Base-by-base conservation (phyloP, 2,888 invertebrate species). In the Athetis lepigone region DNA sequence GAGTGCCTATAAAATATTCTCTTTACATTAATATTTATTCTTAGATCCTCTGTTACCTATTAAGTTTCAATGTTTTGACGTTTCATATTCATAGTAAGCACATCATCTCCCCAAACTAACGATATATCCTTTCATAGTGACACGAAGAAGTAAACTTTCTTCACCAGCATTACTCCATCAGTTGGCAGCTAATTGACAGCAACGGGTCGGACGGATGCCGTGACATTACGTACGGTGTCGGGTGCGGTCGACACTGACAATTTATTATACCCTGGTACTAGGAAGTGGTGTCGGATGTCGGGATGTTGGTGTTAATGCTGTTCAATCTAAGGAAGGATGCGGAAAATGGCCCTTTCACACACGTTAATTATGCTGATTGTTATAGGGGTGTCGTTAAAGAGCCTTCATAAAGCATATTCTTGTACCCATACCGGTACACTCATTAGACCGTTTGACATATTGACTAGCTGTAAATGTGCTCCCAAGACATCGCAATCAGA, bases 201-300 rank as follows among this genome's bases (percentile, higher is more conserved):
- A 25, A 42, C 61, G 46, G 46, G 60, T 52, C 45, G 60, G 76
- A 66, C 70, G 77, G 77, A 77, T 67, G 67, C 54, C 72, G 50
- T 16, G 66, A 58, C 70, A 75, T 75, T 70, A 70, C 29, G 42
- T 23, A 27, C n/a, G 68, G 75, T 77, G 67, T 77, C 73, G 77
- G 77, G 42, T 77, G 63, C 49, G 47, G 39, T 43, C 72, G 51
- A 52, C 59, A 63, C 62, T 45, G 64, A 54, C 63, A 66, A 67
- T 69, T 75, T 64, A 68, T 74, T 63, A 47, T 45, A 50, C 57
- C 37, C 51, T 23, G 61, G 27, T 47, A 62, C 49, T 52, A 74
- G 75, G 68, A 77, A 77, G 68, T 68, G 72, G 69, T 70, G 63
- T 75, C 50, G 37, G 52, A 40, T 77, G 29, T 51, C 59, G 25